Evolutionary conservation across 2,113 vertebrate species (phyloP).

Genomic region (Megaleporinus macrocephalus): DNA sequence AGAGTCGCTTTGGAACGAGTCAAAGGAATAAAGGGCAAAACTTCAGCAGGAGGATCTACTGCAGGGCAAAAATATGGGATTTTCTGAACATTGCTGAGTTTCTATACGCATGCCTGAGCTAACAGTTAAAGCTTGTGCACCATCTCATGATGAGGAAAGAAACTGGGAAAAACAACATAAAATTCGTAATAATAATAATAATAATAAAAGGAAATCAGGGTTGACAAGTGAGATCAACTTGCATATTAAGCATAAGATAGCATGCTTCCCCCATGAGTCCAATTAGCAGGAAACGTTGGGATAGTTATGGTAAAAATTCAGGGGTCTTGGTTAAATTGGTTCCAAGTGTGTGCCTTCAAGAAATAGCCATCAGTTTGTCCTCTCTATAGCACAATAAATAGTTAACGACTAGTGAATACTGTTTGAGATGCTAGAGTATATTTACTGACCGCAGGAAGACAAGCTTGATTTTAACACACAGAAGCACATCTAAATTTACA

Average conservation of each 20-base stretch:
- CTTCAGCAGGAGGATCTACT: conserved; percentile 60
- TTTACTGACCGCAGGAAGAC: conserved; percentile 92
- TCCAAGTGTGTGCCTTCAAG: conserved; percentile 69
- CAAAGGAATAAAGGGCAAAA: conserved; percentile 48
- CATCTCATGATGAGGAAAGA: conserved; percentile 67
- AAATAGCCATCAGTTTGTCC: conserved; percentile 76
- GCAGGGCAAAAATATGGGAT: conserved; percentile 69
- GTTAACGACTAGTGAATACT: conserved; percentile 80
- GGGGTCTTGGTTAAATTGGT: conserved; percentile 83
- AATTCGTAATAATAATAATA: conserved; percentile 26
- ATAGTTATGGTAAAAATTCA: conserved; percentile 44
- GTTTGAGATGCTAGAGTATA: conserved; percentile 85
- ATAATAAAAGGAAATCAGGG: conserved; percentile 37
- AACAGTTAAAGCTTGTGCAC: conserved; percentile 84
- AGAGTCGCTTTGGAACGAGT: conserved; percentile 63
- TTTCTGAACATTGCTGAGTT: conserved; percentile 70
- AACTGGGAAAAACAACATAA: conserved; percentile 50
- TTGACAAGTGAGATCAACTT: conserved; percentile 72
- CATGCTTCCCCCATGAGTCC: conserved; percentile 73
- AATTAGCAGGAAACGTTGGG: conserved; percentile 70
- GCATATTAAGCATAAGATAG: conserved; percentile 77
- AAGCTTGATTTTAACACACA: conserved; percentile 90
- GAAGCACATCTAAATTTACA: conserved; percentile 89
- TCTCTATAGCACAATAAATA: conserved; percentile 87
- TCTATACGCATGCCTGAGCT: conserved; percentile 78